Conservation (phyloP, 2,113 vertebrate genomes). For the Myanophis thanlyinensis region DNA sequence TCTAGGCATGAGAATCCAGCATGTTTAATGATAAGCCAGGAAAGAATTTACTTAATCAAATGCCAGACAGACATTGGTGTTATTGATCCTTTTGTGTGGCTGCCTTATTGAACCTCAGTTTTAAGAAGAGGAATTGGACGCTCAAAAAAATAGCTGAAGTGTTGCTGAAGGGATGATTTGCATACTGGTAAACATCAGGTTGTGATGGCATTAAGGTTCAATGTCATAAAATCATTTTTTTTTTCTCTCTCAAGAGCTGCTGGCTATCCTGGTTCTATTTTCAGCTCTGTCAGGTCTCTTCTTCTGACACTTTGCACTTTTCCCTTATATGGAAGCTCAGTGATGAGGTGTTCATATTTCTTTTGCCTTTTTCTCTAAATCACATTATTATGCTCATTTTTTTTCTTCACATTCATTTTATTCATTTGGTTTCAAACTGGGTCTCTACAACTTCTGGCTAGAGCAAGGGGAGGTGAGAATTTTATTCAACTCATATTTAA, state of each 20-base stretch:
- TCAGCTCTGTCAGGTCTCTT: constrained; percentile 14
- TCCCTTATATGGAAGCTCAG: background rate
- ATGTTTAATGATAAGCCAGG: constrained; percentile 39
- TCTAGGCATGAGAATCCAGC: constrained; percentile 29
- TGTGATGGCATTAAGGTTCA: constrained; percentile 32
- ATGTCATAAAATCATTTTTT: background rate
- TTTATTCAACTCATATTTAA: background rate
- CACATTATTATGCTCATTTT: background rate
- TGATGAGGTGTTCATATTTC: background rate
- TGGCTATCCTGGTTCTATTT: background rate
- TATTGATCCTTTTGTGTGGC: constrained; percentile 40
- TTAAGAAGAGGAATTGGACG: constrained; percentile 32
- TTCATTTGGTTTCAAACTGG: background rate
- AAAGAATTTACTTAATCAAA: constrained; percentile 49
- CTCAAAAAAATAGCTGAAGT: constrained; percentile 20
- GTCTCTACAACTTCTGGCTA: background rate
- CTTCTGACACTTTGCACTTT: background rate
- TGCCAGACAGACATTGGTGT: constrained; percentile 34
- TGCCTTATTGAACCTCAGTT: constrained; percentile 18
- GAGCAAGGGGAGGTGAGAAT: background rate
- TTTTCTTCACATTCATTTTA: constrained; percentile 2
- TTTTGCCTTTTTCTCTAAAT: background rate
- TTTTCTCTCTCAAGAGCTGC: background rate
- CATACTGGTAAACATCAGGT: background rate
- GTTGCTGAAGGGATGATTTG: constrained; percentile 23